phyloP scores from a whole-genome alignment of 2,888 invertebrate genomes.

The Arrhopalites spinosus region DNA sequence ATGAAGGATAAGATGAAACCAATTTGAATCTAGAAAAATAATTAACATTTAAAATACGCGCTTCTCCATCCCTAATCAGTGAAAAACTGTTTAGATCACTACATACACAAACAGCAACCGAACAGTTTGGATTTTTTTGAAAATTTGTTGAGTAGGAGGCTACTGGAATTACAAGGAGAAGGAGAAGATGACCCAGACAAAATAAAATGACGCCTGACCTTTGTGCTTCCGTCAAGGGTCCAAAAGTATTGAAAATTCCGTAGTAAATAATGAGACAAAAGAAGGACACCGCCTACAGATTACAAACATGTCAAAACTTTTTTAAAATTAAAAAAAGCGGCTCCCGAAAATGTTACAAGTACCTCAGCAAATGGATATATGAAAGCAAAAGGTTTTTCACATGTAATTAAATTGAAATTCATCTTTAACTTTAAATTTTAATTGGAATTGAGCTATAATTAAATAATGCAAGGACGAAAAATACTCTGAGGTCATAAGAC shows the following conservation, averaged over 20 bases:
- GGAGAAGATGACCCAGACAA: neutral
- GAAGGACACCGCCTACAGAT: neutral
- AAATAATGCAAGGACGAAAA: too few relatives aligned
- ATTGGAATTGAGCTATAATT: too few relatives aligned
- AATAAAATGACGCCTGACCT: neutral
- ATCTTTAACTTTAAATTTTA: too few relatives aligned
- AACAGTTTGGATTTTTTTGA: neutral
- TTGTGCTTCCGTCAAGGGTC: neutral
- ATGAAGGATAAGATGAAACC: constrained; percentile 1
- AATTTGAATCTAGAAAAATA: neutral
- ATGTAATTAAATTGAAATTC: too few relatives aligned
- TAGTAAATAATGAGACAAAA: neutral
- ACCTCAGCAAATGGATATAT: neutral
- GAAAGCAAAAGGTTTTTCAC: neutral
- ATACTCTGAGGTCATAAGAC: too few relatives aligned
- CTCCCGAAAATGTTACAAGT: neutral
- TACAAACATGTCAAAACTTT: neutral
- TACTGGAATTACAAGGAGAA: neutral
- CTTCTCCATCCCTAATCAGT: too few relatives aligned
- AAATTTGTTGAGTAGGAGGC: neutral
- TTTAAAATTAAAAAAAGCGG: neutral
- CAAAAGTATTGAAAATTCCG: neutral
- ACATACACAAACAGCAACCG: neutral
- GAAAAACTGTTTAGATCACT: neutral
- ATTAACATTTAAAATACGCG: too few relatives aligned